A percentile compares a stretch with the other conserved stretches of the same genome.
Evolutionary conservation across 2,888 invertebrate species (phyloP).

Genomic region (Nomada fabriciana): DNA sequence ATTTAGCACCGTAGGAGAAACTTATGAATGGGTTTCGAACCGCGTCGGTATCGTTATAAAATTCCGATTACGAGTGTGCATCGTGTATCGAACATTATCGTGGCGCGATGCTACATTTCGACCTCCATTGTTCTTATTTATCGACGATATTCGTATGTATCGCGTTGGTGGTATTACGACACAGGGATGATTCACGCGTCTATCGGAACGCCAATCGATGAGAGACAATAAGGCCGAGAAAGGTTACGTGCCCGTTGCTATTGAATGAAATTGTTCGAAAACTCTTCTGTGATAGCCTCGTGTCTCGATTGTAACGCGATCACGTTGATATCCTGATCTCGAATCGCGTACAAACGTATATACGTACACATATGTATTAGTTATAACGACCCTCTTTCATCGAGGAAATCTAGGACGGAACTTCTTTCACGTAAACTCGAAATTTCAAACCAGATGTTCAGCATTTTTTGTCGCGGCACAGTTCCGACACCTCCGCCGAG

Average conservation of each 20-base stretch:
- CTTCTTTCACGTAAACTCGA: constrained; percentile 2
- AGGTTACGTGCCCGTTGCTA: constrained; percentile 44
- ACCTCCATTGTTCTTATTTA: constrained; percentile 43
- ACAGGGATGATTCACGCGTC: constrained; percentile 60
- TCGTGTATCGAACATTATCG: constrained; percentile 30
- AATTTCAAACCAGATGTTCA: constrained; percentile 50
- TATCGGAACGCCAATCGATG: constrained; percentile 64
- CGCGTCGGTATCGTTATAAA: constrained; percentile 28
- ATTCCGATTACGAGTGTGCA: constrained; percentile 16
- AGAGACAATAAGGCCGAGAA: constrained; percentile 53
- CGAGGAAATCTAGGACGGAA: background rate
- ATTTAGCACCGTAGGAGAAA: constrained; percentile 14
- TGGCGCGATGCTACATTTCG: constrained; percentile 33
- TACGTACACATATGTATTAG: too few species aligned
- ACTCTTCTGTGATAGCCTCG: constrained; percentile 22
- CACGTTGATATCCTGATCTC: background rate
- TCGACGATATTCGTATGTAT: constrained; percentile 35
- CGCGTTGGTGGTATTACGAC: constrained; percentile 52
- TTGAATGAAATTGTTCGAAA: constrained; percentile 58
- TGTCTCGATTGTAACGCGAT: constrained; percentile 3
- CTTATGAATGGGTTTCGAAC: constrained; percentile 47
- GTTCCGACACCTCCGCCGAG: constrained; percentile 35
- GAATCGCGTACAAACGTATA: background rate
- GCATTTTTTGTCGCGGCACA: background rate
- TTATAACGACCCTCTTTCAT: constrained; percentile 1